Percentiles rank a stretch among this genome's conserved stretches.
Conservation (phyloP, 2,888 invertebrate species). For the Toxonevra muliebris region DNA sequence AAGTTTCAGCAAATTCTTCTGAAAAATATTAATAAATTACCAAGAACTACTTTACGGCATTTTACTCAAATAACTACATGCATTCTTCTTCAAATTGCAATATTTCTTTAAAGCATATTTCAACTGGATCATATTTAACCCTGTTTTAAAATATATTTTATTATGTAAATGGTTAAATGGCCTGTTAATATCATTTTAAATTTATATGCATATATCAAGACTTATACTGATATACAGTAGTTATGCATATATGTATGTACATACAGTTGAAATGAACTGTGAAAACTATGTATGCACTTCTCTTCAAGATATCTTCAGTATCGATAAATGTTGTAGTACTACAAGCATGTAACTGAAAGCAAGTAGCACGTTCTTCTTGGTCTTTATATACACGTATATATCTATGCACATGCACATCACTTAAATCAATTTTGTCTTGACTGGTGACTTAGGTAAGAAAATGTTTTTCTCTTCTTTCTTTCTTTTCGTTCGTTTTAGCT, state of each 20-base stretch:
- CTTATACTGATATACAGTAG: no score
- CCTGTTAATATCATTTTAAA: slow-evolving; percentile 29
- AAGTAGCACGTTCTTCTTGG: not conserved
- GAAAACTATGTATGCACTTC: no score
- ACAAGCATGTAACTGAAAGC: slow-evolving; percentile 2
- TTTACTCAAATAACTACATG: no score
- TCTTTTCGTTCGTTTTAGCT: not conserved
- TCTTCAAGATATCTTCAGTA: not conserved
- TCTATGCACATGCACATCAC: slow-evolving; percentile 5
- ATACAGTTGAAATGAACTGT: no score
- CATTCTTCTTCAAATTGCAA: no score
- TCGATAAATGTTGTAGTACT: not conserved
- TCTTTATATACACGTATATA: not conserved
- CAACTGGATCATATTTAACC: no score
- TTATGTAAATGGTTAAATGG: slow-evolving; percentile 29
- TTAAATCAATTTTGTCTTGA: slow-evolving; percentile 15
- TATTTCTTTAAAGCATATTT: no score
- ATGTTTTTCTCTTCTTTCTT: not conserved
- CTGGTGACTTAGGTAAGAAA: slow-evolving; percentile 12
- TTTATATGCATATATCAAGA: not conserved
- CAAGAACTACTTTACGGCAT: no score
- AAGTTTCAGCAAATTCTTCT: no score
- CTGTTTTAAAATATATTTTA: slow-evolving; percentile 25
- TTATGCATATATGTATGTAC: no score
- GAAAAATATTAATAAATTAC: no score